Evolutionary conservation across 2,797 vertebrate species (phyloP).

Genomic region (Cichlasoma orientale): DNA sequence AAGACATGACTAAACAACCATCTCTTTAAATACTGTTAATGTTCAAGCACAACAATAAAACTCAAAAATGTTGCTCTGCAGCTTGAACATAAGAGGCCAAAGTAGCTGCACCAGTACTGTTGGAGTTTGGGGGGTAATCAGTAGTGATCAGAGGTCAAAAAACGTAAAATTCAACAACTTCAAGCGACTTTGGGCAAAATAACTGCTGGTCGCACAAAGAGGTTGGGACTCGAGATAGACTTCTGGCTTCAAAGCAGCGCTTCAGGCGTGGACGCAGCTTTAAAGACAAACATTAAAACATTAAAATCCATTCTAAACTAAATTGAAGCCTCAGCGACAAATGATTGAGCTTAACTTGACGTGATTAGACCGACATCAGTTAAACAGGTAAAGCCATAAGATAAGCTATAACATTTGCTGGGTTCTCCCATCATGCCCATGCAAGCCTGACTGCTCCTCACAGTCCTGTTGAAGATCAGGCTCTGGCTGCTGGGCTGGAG

Average conservation of each 20-base stretch:
- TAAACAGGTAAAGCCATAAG: background rate
- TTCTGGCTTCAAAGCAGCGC: fast-evolving
- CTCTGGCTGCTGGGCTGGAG: too few relatives aligned
- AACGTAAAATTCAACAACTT: background rate
- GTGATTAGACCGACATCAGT: background rate
- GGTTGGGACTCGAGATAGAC: background rate
- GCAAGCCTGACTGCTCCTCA: too few relatives aligned
- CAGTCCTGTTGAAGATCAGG: too few relatives aligned
- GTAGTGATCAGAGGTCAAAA: background rate
- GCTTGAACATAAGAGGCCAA: background rate
- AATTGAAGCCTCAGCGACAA: background rate
- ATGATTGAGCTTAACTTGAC: fast-evolving
- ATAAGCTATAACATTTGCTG: too few relatives aligned
- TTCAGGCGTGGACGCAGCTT: background rate
- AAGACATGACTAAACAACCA: background rate
- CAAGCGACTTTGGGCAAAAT: background rate
- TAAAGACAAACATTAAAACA: background rate
- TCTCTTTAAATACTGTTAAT: too few relatives aligned
- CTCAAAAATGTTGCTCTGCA: too few relatives aligned
- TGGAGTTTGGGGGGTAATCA: background rate
- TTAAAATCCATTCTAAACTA: fast-evolving
- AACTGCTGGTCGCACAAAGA: background rate
- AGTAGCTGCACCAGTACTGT: background rate
- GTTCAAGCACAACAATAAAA: too few relatives aligned
- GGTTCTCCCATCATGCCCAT: background rate